phyloP scores from a whole-genome alignment of 2,113 vertebrate species.

The Colius striatus region DNA sequence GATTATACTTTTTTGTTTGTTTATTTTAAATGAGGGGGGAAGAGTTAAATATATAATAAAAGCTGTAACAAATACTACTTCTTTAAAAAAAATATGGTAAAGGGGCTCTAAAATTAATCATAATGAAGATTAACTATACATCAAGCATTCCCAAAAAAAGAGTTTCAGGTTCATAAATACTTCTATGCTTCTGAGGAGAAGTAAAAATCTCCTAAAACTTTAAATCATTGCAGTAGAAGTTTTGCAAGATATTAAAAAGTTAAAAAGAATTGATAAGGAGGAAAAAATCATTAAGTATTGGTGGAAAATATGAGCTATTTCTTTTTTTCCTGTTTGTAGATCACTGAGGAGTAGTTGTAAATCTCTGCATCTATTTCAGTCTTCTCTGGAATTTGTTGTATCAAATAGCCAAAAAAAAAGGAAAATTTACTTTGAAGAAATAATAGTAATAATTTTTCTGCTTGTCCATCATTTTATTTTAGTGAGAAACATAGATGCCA shows the following conservation, averaged over 20 bases:
- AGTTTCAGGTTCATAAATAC: background rate
- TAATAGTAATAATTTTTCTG: background rate
- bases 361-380: background rate
- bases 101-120: background rate
- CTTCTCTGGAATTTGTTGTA: background rate
- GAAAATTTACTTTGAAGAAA: background rate
- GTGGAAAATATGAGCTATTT: background rate
- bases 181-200: background rate
- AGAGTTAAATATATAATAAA: background rate
- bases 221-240: background rate
- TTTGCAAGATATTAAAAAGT: background rate
- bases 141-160: background rate
- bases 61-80: background rate
- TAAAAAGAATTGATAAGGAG: background rate
- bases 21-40: too few species aligned
- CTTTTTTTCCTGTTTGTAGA: background rate
- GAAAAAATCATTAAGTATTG: background rate
- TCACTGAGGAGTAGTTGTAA: background rate
- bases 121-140: background rate
- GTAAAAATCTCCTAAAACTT: background rate
- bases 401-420: background rate
- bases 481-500: background rate
- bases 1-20: background rate
- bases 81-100: background rate
- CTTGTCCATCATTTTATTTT: background rate